These are phyloP conservation scores for Sorex maritimensis DNA, from an alignment of 2,797 vertebrate species.

Conservation along the genomic window DNA sequence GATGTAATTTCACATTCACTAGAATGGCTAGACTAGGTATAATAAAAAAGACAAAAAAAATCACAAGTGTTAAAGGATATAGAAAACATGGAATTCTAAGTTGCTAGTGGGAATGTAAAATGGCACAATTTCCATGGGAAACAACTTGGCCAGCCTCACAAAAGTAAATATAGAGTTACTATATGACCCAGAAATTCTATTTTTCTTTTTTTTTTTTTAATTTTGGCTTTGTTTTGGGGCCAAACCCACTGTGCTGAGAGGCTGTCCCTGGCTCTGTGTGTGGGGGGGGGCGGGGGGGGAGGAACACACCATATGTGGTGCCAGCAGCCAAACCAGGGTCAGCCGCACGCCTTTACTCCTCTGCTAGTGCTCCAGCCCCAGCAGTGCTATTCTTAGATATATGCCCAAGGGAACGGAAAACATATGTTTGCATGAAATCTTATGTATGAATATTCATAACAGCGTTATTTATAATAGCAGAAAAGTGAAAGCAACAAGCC, in stretches of 20 bases:
- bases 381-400: slow-evolving; percentile 33
- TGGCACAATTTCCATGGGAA: not conserved
- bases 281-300: too few relatives aligned
- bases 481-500: not conserved
- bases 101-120: not conserved
- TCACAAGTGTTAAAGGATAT: not conserved
- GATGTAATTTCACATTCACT: not conserved
- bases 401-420: not conserved
- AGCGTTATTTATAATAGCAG: not conserved
- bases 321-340: too few relatives aligned
- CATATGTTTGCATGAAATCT: not conserved
- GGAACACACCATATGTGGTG: too few relatives aligned
- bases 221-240: too few relatives aligned
- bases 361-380: not conserved
- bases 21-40: not conserved
- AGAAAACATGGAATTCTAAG: not conserved
- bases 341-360: too few relatives aligned
- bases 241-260: too few relatives aligned
- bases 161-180: slow-evolving; percentile 27
- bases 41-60: not conserved
- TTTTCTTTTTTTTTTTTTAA: too few relatives aligned
- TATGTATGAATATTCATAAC: slow-evolving; percentile 2
- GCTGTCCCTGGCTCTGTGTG: too few relatives aligned
- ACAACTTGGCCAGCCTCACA: not conserved
- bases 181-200: too few relatives aligned